Conservation (phyloP, 2,888 invertebrate species). For the Rhagonycha fulva region DNA sequence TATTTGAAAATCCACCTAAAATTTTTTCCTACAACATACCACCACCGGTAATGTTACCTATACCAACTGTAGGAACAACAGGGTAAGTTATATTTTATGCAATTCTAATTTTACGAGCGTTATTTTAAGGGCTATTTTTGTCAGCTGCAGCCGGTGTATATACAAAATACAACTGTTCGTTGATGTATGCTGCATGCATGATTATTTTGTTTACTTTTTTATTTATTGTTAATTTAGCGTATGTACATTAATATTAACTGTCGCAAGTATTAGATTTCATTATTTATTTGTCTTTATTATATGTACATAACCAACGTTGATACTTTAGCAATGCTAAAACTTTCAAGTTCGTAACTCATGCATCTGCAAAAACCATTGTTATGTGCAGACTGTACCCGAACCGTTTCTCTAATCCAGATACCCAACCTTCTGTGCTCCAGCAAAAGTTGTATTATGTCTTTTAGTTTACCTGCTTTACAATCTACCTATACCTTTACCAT, state of each 20-base stretch:
- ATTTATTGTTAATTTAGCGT: background rate
- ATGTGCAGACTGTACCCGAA: conserved; percentile 42
- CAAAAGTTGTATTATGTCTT: conserved; percentile 18
- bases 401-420: conserved; percentile 40
- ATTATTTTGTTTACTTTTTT: background rate
- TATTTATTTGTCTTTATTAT: background rate
- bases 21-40: conserved; percentile 74
- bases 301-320: background rate
- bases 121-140: conserved; percentile 5
- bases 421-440: conserved; percentile 34
- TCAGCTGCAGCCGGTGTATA: conserved; percentile 1
- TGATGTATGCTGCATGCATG: conserved; percentile 14
- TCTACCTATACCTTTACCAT: conserved; percentile 3
- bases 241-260: background rate
- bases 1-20: conserved; percentile 74
- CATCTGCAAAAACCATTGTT: conserved; percentile 33
- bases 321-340: background rate
- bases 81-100: conserved; percentile 45
- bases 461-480: conserved; percentile 16
- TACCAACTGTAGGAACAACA: conserved; percentile 39
- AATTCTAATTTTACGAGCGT: background rate
- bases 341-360: background rate
- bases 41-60: conserved; percentile 56
- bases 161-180: background rate
- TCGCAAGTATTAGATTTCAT: background rate